These are phyloP conservation scores for Lasioglossum baleicum DNA, from an alignment of 1,140 invertebrate genomes.

Conservation along the genomic window DNA sequence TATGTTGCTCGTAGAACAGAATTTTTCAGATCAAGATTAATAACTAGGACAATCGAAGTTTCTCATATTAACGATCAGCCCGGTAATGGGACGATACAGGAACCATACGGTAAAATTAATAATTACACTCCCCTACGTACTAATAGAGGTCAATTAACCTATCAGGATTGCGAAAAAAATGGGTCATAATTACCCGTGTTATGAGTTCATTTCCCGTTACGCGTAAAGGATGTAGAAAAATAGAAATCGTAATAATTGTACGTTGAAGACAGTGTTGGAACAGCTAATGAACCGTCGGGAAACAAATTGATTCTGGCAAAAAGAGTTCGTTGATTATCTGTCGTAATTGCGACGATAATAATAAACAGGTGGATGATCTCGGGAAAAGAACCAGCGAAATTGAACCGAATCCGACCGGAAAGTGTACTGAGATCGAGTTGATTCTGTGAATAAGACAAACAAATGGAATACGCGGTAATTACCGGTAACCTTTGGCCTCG, in stretches of 20 bases:
- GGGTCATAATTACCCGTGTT: not conserved
- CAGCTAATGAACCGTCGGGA: not conserved
- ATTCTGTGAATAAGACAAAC: constrained; percentile 36
- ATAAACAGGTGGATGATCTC: too few species aligned
- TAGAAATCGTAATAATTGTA: not conserved
- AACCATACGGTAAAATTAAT: not conserved
- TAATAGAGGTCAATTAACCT: not conserved
- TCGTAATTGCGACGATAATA: too few species aligned
- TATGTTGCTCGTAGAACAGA: too few species aligned
- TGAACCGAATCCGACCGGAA: not conserved
- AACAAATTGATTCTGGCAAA: too few species aligned
- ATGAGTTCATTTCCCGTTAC: constrained; percentile 12
- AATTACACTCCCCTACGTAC: not conserved
- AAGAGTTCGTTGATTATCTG: too few species aligned
- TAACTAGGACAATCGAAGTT: too few species aligned
- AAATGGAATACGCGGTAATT: constrained; percentile 17
- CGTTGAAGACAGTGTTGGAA: too few species aligned
- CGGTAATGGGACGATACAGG: not conserved
- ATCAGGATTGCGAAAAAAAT: not conserved
- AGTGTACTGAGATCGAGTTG: not conserved
- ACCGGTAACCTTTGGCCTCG: constrained; percentile 37
- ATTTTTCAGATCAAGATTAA: too few species aligned
- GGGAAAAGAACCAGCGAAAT: not conserved
- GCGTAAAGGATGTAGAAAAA: not conserved
- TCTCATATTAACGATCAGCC: not conserved